Evolutionary conservation across 2,797 vertebrate genomes (phyloP), one percentile per base, ranked within the genome.

Genomic region (Amazona ochrocephala): DNA sequence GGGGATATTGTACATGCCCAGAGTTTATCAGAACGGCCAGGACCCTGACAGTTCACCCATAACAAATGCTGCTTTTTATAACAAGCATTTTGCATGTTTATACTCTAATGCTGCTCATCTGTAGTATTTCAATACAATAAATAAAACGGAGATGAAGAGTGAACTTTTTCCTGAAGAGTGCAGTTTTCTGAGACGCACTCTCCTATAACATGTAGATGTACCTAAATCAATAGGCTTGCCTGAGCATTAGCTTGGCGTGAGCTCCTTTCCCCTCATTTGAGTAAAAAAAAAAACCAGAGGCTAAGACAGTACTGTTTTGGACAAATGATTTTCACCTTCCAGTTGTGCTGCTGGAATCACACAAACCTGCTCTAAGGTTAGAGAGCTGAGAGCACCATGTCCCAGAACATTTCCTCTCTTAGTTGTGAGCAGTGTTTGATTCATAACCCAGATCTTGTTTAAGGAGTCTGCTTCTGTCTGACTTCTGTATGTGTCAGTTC

Each of bases 11-110:
- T 54, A 58, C 32, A 66, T 34, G 21, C 50, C 89, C 58, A 64
- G 18, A 54, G 37, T 45, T 60, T 94, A 61, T 22, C 78, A 89
- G 32, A 84, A 44, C 21, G 27, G 53, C 32, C 24, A 88, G 10
- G 17, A 73, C 6, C 24, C 29, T 48, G 22, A 65, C 3, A 58
- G 47, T 30, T 85, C 26, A 88, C 9, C 17, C 45, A 48, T 82
- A 72, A 82, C 39, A 44, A 56, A 75, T 39, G 68, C 22, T 24
- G 27, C 30, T 84, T 90, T 70, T 62, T 32, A 62, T 37, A 80
- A 84, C 19, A 79, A 83, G 60, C 34, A 77, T 87, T 96, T 91
- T 92, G 41, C 37, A 17, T 61, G 24, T 45, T 88, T 84, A 89
- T 74, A 58, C 8, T 61, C 26, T 47, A 73, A 56, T 53, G 50